These are phyloP conservation scores for Orestias chungarensis DNA, from an alignment of 2,797 vertebrate species.

Conservation along the genomic window DNA sequence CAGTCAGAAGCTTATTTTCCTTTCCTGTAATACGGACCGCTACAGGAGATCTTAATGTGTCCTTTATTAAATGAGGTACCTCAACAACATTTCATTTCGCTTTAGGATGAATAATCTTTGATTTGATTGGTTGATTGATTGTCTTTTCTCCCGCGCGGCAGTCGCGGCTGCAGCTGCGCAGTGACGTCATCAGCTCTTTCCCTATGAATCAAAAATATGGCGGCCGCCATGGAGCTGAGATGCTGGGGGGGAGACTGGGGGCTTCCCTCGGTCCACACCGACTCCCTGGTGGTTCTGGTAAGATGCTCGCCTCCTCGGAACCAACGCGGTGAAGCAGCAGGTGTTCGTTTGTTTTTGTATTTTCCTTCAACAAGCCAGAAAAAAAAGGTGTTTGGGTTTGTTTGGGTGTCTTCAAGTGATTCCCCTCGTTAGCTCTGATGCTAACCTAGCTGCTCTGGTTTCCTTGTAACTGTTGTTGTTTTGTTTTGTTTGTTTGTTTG, in stretches of 20 bases:
- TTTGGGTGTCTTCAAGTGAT: slow-evolving; percentile 2
- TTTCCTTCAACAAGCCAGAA: too few relatives aligned
- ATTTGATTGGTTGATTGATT: too few relatives aligned
- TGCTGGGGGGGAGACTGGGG: slow-evolving; percentile 97
- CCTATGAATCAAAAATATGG: slow-evolving; percentile 80
- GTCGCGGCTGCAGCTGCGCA: slow-evolving; percentile 7
- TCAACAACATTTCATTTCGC: too few relatives aligned
- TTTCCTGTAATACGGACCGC: too few relatives aligned
- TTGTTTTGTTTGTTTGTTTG: too few relatives aligned
- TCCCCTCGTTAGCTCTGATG: slow-evolving; percentile 57
- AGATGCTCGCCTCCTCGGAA: slow-evolving; percentile 29
- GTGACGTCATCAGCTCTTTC: slow-evolving; percentile 65
- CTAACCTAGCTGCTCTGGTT: slow-evolving; percentile 46
- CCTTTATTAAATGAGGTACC: too few relatives aligned
- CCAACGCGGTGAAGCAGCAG: background rate
- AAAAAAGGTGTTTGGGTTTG: background rate
- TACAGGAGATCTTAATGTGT: too few relatives aligned
- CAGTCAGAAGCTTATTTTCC: too few relatives aligned
- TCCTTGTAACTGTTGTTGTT: background rate
- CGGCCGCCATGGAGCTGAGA: slow-evolving; percentile 90
- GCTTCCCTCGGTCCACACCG: slow-evolving; percentile 91
- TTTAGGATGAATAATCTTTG: too few relatives aligned
- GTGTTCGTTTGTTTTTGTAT: too few relatives aligned
- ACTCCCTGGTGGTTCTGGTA: slow-evolving; percentile 93
- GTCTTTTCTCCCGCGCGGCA: slow-evolving; percentile 2